phyloP scores from a whole-genome alignment of 2,797 vertebrate species.

The Aulostomus chinensis region DNA sequence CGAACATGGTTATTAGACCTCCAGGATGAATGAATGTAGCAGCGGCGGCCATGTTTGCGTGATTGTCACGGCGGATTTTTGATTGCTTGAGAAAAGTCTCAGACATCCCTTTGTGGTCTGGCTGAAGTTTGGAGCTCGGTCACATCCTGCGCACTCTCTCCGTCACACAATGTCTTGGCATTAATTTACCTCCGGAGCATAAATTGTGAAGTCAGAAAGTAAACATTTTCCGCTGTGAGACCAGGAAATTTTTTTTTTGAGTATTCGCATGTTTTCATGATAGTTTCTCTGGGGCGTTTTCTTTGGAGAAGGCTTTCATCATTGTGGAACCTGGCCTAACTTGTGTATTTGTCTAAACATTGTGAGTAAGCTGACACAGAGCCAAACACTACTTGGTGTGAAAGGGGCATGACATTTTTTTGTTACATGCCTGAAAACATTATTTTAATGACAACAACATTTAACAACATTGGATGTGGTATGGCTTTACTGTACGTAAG shows the following conservation, averaged over 20 bases:
- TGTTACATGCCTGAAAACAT: too few relatives aligned
- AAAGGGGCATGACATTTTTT: neutral
- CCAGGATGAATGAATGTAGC: conserved; percentile 38
- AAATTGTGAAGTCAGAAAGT: conserved; percentile 39
- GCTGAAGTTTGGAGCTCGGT: conserved; percentile 19
- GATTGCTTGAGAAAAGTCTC: conserved; percentile 35
- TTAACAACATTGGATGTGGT: too few relatives aligned
- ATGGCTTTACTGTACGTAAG: too few relatives aligned
- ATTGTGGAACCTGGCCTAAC: conserved; percentile 22
- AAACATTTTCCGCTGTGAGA: conserved; percentile 44
- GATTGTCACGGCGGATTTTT: conserved; percentile 40
- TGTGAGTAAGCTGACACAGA: conserved; percentile 4
- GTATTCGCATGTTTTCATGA: conserved; percentile 38
- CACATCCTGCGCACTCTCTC: conserved; percentile 23
- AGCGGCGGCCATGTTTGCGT: conserved; percentile 36
- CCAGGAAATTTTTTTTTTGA: conserved; percentile 12
- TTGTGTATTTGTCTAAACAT: conserved; percentile 32
- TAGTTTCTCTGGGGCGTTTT: conserved; percentile 42
- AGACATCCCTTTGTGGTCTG: conserved; percentile 25
- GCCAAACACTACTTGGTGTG: neutral
- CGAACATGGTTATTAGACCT: conserved; percentile 34
- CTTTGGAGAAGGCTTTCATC: conserved; percentile 24
- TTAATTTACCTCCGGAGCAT: conserved; percentile 25
- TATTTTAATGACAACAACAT: too few relatives aligned
- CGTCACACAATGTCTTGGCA: conserved; percentile 36